Percentiles rank a stretch among this genome's conserved stretches.
These are phyloP conservation scores for Paralichthys olivaceus DNA, from an alignment of 2,113 vertebrate species.

Conservation along the genomic window DNA sequence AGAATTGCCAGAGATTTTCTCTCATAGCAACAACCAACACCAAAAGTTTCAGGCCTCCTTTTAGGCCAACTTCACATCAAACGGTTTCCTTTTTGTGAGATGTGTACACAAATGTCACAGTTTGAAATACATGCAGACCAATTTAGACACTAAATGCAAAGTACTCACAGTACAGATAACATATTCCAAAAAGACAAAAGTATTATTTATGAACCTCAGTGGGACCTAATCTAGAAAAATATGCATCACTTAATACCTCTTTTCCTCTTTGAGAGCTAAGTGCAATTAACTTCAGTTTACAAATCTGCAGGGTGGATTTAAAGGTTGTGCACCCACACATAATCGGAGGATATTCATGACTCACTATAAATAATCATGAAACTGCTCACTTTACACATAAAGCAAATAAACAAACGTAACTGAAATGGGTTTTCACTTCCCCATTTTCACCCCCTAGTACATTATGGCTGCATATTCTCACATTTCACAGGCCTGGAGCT, in stretches of 20 bases:
- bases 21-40: constrained; percentile 54
- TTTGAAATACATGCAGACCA: constrained; percentile 32
- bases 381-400: neutral
- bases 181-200: neutral
- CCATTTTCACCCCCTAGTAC: constrained; percentile 24
- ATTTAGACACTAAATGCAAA: constrained; percentile 7
- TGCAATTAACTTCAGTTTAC: neutral
- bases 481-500: neutral
- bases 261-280: neutral
- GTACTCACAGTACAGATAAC: neutral
- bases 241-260: neutral
- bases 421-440: constrained; percentile 43
- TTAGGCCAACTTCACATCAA: constrained; percentile 39
- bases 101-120: constrained; percentile 10
- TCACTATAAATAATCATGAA: neutral
- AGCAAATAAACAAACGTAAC: constrained; percentile 5
- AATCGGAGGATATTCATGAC: neutral
- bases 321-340: neutral
- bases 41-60: constrained; percentile 41
- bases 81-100: constrained; percentile 20
- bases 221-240: neutral
- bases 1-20: constrained; percentile 70
- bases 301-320: neutral
- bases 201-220: neutral
- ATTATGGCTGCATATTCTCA: constrained; percentile 8